Percentiles rank a stretch among this genome's conserved stretches.
Conservation (phyloP, 2,888 invertebrate species). For the Nomada lathburiana region DNA sequence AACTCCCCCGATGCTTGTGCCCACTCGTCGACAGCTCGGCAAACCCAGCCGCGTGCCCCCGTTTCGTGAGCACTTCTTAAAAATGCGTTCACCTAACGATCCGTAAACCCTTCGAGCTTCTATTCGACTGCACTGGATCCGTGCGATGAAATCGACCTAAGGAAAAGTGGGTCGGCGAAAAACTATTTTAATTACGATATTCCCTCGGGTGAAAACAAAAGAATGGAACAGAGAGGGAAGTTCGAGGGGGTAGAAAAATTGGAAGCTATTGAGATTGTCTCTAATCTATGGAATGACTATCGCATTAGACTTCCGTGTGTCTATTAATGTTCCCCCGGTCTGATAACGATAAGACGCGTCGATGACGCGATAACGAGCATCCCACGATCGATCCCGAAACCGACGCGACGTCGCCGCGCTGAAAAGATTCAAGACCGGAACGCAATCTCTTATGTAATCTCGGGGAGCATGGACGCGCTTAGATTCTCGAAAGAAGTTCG, state of each 20-base stretch:
- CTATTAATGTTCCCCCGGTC: neutral
- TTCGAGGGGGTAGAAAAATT: too few species aligned
- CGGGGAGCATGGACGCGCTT: constrained; percentile 55
- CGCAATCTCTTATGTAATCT: constrained; percentile 62
- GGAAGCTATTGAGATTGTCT: neutral
- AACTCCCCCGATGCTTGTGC: constrained; percentile 38
- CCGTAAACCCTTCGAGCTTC: constrained; percentile 24
- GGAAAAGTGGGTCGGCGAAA: neutral
- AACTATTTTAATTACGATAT: neutral
- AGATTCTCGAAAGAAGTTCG: constrained; percentile 26
- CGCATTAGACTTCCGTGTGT: constrained; percentile 4
- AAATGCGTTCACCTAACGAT: constrained; percentile 29
- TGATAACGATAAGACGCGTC: constrained; percentile 12
- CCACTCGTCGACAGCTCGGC: constrained; percentile 53
- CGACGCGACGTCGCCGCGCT: neutral
- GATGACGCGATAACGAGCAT: constrained; percentile 32
- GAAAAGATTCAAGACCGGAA: constrained; percentile 35
- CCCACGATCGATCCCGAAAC: constrained; percentile 37
- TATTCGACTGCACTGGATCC: neutral
- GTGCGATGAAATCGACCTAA: neutral
- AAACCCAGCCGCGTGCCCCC: constrained; percentile 40
- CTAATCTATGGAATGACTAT: neutral
- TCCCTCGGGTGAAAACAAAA: too few species aligned
- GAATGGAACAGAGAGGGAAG: too few species aligned
- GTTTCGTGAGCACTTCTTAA: constrained; percentile 19